These are phyloP conservation scores for Apocheima hispidaria DNA, from an alignment of 2,888 invertebrate genomes.

Conservation along the genomic window DNA sequence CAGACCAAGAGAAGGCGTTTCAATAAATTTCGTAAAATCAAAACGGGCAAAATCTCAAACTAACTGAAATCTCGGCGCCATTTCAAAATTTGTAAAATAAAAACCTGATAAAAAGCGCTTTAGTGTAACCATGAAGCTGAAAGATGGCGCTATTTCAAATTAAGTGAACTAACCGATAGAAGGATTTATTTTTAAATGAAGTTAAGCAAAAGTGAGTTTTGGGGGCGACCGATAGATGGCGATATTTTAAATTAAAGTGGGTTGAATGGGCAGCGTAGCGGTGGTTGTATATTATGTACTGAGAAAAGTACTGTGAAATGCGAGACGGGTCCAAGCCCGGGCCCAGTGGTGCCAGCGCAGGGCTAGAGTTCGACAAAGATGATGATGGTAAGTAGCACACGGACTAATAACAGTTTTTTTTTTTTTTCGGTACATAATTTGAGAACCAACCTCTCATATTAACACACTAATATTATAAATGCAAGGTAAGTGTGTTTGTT, in stretches of 20 bases:
- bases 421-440: background rate
- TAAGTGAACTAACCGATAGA: background rate
- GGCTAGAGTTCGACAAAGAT: constrained; percentile 68
- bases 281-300: constrained; percentile 54
- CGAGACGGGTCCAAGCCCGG: constrained; percentile 77
- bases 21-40: background rate
- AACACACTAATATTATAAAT: too few species aligned
- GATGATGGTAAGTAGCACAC: constrained; percentile 67
- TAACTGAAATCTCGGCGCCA: too few species aligned
- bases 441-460: too few species aligned
- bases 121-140: background rate
- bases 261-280: constrained; percentile 21
- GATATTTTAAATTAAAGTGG: constrained; percentile 42
- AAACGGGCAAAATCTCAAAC: background rate
- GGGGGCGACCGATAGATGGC: constrained; percentile 45
- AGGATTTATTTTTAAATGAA: background rate
- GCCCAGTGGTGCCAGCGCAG: constrained; percentile 73
- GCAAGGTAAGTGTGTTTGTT: too few species aligned
- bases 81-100: background rate
- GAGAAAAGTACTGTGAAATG: constrained; percentile 72
- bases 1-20: background rate
- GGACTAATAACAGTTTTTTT: background rate
- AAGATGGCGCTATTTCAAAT: background rate
- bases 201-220: background rate
- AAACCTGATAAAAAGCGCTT: background rate